Evolutionary conservation across 37 sponge, comb jelly and placozoan species (phyloP).

Genomic region (Petrosia ficiformis): DNA sequence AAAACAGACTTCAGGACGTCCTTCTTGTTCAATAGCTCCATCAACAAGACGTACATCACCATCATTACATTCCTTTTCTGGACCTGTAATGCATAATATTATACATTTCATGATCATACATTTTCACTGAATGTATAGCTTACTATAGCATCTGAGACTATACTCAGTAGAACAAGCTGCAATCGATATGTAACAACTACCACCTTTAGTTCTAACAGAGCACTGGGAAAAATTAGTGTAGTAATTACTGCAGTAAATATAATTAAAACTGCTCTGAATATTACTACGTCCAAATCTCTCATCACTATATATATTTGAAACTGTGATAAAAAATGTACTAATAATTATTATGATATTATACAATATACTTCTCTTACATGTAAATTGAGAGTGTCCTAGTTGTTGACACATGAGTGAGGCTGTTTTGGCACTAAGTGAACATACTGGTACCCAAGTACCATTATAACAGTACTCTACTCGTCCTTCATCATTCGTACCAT

Average conservation of each 20-base stretch:
- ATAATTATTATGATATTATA: background rate
- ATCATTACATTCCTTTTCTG: background rate
- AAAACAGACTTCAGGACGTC: background rate
- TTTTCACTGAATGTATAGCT: too few species aligned
- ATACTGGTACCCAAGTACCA: background rate
- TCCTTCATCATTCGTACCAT: background rate
- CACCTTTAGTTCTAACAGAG: background rate
- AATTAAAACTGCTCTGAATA: background rate
- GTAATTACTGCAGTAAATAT: background rate
- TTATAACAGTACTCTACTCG: slow-evolving; percentile 2
- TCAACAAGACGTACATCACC: background rate
- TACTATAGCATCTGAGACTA: background rate
- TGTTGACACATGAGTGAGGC: background rate
- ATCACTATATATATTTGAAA: background rate
- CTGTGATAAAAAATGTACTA: slow-evolving; percentile 1
- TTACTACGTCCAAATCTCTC: background rate
- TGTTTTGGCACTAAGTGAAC: background rate
- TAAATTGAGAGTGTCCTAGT: background rate
- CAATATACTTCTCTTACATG: background rate
- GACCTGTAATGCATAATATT: too few species aligned
- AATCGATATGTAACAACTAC: background rate
- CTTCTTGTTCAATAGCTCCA: slow-evolving; percentile 3
- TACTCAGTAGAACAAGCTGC: background rate
- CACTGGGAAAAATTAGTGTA: background rate
- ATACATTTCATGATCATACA: too few species aligned